Percentiles rank a stretch among this genome's conserved stretches.
phyloP scores from a whole-genome alignment of 2,113 vertebrate species.

The Euleptes europaea region DNA sequence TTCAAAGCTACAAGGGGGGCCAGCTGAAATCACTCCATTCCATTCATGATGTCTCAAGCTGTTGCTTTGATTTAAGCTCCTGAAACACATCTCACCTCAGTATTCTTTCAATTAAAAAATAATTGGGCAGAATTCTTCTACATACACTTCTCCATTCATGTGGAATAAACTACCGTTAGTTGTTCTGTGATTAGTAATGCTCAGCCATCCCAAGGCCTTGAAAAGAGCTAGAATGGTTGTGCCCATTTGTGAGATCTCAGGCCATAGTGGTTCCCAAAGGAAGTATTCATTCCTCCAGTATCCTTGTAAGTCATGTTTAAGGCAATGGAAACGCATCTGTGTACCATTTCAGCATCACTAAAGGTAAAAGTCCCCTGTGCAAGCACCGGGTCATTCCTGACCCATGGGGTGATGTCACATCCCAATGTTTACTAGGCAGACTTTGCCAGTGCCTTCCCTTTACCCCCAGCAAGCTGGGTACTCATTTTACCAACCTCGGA shows the following conservation, averaged over 20 bases:
- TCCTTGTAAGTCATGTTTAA: background rate
- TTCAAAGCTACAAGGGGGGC: background rate
- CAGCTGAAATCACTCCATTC: background rate
- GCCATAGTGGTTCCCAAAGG: background rate
- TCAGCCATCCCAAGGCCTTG: background rate
- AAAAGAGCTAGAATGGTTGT: background rate
- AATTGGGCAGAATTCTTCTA: conserved; percentile 5
- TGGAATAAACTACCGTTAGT: conserved; percentile 4
- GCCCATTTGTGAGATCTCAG: background rate
- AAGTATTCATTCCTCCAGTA: background rate
- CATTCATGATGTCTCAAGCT: conserved; percentile 7
- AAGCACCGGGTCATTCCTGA: no score
- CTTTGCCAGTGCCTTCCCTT: no score
- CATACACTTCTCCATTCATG: background rate
- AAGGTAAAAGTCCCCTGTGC: no score
- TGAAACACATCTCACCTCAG: conserved; percentile 7
- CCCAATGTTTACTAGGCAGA: no score
- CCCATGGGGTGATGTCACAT: no score
- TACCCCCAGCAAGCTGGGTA: no score
- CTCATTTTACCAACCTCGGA: no score
- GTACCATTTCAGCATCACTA: background rate
- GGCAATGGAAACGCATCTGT: background rate
- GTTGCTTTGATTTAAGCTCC: background rate
- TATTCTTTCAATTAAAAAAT: conserved; percentile 25
- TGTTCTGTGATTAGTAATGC: conserved; percentile 3